Evolutionary conservation across 92 coral and sea anemone species (phyloP), one percentile per base, ranked within the genome.

Genomic region (Porites divaricata): DNA sequence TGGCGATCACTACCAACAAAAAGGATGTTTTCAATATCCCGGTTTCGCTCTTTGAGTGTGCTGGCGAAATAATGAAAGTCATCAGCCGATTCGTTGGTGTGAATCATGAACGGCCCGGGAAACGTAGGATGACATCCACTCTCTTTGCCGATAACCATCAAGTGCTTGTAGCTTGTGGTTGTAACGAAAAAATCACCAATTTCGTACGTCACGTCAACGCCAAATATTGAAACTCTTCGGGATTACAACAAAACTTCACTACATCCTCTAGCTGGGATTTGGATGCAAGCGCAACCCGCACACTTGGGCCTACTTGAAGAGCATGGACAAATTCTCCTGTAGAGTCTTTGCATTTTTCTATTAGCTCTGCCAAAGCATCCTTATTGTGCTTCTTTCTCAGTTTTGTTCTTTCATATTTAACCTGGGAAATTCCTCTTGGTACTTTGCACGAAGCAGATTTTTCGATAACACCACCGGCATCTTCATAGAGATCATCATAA

Each of bases 131-230:
- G 15, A 54, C 59, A 9, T 48, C 75, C 87, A 4, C 87, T 74
- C 71, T 81, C 82, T 24, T 51, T 73, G 87, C 61, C 87, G 61
- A 81, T 62, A 54, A 81, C 67, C 82, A 75, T 81, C 5, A 88
- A 68, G 63, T 88, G 91, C 24, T 75, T 72, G 87, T 81, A 88
- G 12, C 77, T 41, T 1, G 91, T 88, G 24, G 91, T 81, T 64
- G 91, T 81, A 58, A 88, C 87, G 57, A 72, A 88, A 19, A 88
- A 81, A 6, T 81, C 62, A 4, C 91, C 91, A 81, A 81, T 88
- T 63, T 88, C 81, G 74, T 80, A 81, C 6, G 90, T 87, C 62
- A 80, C 82, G 56, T 87, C 90, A 58, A 87, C 67, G 12, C 91
- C 41, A 53, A 88, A 82, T 26, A 88, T 70, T 1, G 87, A 81